phyloP scores from a whole-genome alignment of 2,797 vertebrate genomes.

The Poliocrania exsul region DNA sequence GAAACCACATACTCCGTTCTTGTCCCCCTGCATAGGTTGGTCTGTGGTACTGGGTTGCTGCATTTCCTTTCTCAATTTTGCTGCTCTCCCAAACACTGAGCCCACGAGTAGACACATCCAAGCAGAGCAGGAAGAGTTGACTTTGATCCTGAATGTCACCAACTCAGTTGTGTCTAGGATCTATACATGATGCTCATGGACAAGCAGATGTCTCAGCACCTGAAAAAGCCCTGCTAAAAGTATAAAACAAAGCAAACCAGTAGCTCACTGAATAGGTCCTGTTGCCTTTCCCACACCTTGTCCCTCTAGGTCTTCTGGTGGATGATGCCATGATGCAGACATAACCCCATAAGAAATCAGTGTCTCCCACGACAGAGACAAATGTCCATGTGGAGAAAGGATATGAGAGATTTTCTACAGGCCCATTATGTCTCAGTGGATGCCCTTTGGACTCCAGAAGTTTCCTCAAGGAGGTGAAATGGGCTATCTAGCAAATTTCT shows the following conservation, averaged over 20 bases:
- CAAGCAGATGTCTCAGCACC: neutral
- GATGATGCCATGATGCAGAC: neutral
- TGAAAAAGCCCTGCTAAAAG: neutral
- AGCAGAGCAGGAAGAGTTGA: neutral
- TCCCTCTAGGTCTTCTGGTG: neutral
- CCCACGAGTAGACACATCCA: neutral
- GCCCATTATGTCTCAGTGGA: neutral
- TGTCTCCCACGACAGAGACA: neutral
- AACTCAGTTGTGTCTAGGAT: neutral
- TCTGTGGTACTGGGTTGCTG: neutral
- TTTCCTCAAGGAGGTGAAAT: neutral
- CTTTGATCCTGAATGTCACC: neutral
- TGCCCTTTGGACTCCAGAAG: neutral
- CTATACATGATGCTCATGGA: neutral
- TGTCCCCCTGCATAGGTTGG: fast-evolving
- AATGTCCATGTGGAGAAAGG: neutral
- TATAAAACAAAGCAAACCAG: neutral
- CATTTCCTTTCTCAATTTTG: neutral
- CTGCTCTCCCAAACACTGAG: neutral
- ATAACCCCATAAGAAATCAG: neutral
- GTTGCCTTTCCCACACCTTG: neutral
- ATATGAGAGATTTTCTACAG: neutral
- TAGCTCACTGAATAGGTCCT: neutral
- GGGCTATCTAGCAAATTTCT: neutral
- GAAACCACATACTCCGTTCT: neutral